These are phyloP conservation scores for Agriotes lineatus DNA, from an alignment of 2,888 invertebrate species.

Conservation along the genomic window DNA sequence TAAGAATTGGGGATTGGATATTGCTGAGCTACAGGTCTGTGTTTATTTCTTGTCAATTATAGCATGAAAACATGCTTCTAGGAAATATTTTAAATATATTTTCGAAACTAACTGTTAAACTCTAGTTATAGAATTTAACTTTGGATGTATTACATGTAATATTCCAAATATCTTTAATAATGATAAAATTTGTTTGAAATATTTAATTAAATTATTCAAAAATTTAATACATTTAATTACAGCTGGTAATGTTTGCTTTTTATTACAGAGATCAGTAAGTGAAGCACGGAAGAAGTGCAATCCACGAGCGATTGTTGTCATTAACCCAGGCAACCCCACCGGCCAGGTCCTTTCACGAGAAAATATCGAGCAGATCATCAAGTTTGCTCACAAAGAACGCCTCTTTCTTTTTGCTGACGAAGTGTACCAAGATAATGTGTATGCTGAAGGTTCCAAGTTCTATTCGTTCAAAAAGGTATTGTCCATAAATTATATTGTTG, in stretches of 20 bases:
- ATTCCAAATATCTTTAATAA: too few relatives aligned
- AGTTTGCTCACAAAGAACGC: conserved; percentile 89
- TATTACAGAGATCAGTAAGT: conserved; percentile 70
- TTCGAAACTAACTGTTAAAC: too few relatives aligned
- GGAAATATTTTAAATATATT: too few relatives aligned
- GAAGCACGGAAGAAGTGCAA: conserved; percentile 74
- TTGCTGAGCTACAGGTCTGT: conserved; percentile 78
- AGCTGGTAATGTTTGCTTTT: background rate
- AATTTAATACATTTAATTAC: background rate
- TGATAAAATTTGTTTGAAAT: background rate
- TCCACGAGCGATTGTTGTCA: conserved; percentile 91
- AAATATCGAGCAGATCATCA: conserved; percentile 92
- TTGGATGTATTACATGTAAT: too few relatives aligned
- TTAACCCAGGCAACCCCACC: conserved; percentile 99
- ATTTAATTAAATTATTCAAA: background rate
- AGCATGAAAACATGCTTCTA: too few relatives aligned
- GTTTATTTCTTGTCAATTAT: too few relatives aligned
- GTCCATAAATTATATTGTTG: too few relatives aligned
- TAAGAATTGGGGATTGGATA: conserved; percentile 86
- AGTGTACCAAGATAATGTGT: conserved; percentile 97
- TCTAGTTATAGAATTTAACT: too few relatives aligned
- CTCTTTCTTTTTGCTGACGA: conserved; percentile 94
- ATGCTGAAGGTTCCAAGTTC: conserved; percentile 88
- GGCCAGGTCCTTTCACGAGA: conserved; percentile 90
- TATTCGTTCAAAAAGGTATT: conserved; percentile 91